These are phyloP conservation scores for Numenius arquata DNA, from an alignment of 2,113 vertebrate species.

Conservation along the genomic window DNA sequence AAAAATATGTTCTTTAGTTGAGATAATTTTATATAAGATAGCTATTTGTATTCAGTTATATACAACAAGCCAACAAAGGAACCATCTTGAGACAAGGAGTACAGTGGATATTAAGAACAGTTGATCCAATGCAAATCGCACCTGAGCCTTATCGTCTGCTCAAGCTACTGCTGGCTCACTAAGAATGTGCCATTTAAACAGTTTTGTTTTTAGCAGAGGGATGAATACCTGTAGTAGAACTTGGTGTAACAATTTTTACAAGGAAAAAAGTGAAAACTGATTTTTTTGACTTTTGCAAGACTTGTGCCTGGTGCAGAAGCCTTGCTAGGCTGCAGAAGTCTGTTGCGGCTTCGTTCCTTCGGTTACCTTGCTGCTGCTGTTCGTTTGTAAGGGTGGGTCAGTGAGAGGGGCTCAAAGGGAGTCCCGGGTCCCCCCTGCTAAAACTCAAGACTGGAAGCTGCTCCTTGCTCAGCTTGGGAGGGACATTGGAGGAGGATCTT, in stretches of 20 bases:
- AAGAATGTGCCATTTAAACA: neutral
- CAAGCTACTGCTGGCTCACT: neutral
- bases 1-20: neutral
- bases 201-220: neutral
- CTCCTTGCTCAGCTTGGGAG: neutral
- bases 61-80: neutral
- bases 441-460: neutral
- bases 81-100: neutral
- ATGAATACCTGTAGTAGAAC: neutral
- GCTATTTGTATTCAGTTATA: neutral
- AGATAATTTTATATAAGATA: neutral
- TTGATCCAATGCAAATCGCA: neutral
- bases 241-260: neutral
- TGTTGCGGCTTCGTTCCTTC: neutral
- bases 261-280: neutral
- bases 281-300: neutral
- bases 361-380: neutral
- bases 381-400: neutral
- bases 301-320: neutral
- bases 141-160: neutral
- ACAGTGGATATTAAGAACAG: neutral
- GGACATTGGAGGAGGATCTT: neutral
- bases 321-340: neutral
- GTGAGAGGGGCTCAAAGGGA: neutral
- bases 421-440: neutral